Evolutionary conservation across 2,888 invertebrate species (phyloP).

Genomic region (Amphipyra tragopoginis): DNA sequence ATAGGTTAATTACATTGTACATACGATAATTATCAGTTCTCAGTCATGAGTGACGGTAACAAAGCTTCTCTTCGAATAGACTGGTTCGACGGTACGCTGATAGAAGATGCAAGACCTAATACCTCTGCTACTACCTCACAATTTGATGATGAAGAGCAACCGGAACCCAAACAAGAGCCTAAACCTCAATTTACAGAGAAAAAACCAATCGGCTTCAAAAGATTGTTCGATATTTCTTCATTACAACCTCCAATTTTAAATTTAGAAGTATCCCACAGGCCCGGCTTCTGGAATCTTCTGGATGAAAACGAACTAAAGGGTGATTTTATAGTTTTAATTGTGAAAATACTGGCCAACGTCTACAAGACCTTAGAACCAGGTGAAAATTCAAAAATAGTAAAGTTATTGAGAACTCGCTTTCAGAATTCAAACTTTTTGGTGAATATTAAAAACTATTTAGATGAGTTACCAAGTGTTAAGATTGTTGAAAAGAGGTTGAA

Average conservation of each 20-base stretch:
- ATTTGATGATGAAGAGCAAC: slow-evolving; percentile 74
- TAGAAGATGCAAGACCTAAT: slow-evolving; percentile 69
- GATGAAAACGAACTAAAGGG: slow-evolving; percentile 78
- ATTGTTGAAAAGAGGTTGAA: slow-evolving; percentile 81
- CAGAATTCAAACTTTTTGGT: slow-evolving; percentile 75
- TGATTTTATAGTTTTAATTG: slow-evolving; percentile 85
- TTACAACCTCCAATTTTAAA: slow-evolving; percentile 79
- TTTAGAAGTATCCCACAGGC: slow-evolving; percentile 79
- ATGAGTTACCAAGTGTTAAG: slow-evolving; percentile 73
- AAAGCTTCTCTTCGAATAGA: slow-evolving; percentile 82
- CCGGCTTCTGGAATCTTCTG: slow-evolving; percentile 84
- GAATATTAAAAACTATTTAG: slow-evolving; percentile 74
- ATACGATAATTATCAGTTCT: slow-evolving; percentile 14
- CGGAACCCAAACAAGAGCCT: slow-evolving; percentile 56
- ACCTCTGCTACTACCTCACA: slow-evolving; percentile 56
- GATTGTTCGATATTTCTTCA: slow-evolving; percentile 79
- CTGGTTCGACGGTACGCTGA: slow-evolving; percentile 86
- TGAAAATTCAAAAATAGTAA: slow-evolving; percentile 76
- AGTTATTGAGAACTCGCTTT: slow-evolving; percentile 73
- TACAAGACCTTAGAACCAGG: slow-evolving; percentile 73
- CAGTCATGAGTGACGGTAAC: slow-evolving; percentile 71
- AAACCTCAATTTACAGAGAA: slow-evolving; percentile 72
- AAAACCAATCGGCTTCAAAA: slow-evolving; percentile 85
- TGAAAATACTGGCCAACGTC: slow-evolving; percentile 80
- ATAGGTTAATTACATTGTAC: slow-evolving; percentile 8